These are phyloP conservation scores for Tenualosa ilisha DNA, from an alignment of 2,797 vertebrate species.

Conservation along the genomic window DNA sequence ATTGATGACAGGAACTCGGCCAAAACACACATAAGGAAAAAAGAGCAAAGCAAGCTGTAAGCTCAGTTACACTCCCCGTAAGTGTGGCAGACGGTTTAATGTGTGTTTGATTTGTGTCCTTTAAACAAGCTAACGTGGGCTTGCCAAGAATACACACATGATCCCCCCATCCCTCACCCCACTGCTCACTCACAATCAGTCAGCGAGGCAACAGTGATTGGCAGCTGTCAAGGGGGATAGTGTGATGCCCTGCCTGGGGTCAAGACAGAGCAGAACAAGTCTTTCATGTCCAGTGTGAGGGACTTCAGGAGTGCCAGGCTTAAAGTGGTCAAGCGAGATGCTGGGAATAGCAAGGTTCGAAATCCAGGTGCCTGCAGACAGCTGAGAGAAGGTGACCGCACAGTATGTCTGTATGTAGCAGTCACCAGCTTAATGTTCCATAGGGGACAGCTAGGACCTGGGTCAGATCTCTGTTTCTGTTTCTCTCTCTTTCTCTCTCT, in stretches of 20 bases:
- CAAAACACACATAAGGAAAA: conserved; percentile 16
- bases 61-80: conserved; percentile 11
- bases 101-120: conserved; percentile 1
- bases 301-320: too few species aligned
- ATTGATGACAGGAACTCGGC: conserved; percentile 12
- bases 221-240: neutral
- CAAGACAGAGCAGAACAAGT: neutral
- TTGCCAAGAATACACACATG: neutral
- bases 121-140: conserved; percentile 1
- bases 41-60: neutral
- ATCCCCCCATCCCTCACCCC: too few species aligned
- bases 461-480: too few species aligned
- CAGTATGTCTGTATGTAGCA: too few species aligned
- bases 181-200: neutral
- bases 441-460: too few species aligned
- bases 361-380: too few species aligned
- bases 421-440: too few species aligned
- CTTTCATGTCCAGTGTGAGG: neutral
- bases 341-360: too few species aligned
- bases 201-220: neutral
- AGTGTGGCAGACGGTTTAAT: neutral
- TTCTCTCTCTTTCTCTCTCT: too few species aligned
- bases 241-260: neutral
- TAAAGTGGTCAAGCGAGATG: too few species aligned
- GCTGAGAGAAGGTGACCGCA: too few species aligned